Percentiles rank a stretch among this genome's conserved stretches.
These are phyloP conservation scores for Meganola albula DNA, from an alignment of 2,888 invertebrate species.

Conservation along the genomic window DNA sequence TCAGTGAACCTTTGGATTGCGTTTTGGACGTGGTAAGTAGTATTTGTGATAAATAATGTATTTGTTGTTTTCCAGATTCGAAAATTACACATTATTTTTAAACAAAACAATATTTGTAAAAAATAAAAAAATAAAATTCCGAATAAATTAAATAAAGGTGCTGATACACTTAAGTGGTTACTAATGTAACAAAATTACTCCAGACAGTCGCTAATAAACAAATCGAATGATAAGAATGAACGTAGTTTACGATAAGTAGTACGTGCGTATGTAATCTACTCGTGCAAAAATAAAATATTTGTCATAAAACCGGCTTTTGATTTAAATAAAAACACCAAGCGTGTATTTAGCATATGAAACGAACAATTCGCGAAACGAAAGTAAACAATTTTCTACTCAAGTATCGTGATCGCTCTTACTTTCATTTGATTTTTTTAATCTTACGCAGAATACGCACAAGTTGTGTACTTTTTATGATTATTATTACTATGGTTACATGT, in stretches of 20 bases:
- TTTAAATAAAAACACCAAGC: constrained; percentile 14
- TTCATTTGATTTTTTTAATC: too few species aligned
- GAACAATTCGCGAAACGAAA: constrained; percentile 17
- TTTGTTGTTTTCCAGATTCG: background rate
- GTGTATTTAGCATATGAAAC: constrained; percentile 5
- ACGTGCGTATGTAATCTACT: too few species aligned
- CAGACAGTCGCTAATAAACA: background rate
- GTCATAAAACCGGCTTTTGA: constrained; percentile 16
- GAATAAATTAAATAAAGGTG: constrained; percentile 2
- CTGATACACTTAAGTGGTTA: background rate
- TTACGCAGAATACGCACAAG: too few species aligned
- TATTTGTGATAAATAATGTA: constrained; percentile 15
- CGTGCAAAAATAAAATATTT: constrained; percentile 14
- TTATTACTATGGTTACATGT: too few species aligned
- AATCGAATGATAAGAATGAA: constrained; percentile 13
- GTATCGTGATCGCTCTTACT: constrained; percentile 20
- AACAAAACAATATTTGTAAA: background rate
- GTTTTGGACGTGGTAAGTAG: constrained; percentile 67
- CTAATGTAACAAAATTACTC: background rate
- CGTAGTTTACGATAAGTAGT: constrained; percentile 11
- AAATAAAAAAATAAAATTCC: background rate
- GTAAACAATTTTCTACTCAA: constrained; percentile 16
- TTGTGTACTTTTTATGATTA: too few species aligned
- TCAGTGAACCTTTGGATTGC: constrained; percentile 70
- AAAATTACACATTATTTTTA: background rate